These are phyloP conservation scores for Erythrocercus mccallii DNA, from an alignment of 2,113 vertebrate species.

Conservation along the genomic window DNA sequence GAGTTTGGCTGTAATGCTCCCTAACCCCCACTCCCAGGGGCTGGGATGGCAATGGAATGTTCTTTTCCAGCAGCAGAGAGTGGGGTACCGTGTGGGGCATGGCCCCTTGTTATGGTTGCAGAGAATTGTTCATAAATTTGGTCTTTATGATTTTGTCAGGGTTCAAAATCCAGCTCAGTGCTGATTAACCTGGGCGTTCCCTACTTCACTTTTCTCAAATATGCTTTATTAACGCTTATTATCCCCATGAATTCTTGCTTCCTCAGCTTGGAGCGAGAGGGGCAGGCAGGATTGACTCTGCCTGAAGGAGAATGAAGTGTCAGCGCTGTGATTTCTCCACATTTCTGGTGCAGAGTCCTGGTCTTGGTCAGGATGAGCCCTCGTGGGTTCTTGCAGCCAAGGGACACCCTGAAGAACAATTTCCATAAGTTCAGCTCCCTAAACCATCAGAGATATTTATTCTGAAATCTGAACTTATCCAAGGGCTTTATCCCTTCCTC, in stretches of 20 bases:
- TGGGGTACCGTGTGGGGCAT: rapidly evolving
- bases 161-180: not conserved
- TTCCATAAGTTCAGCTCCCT: not conserved
- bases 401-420: not conserved
- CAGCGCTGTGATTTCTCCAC: not conserved
- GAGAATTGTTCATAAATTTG: not conserved
- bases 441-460: not conserved
- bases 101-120: rapidly evolving
- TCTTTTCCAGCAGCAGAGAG: not conserved
- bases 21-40: not conserved
- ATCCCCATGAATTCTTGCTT: not conserved
- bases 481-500: not conserved
- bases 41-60: not conserved
- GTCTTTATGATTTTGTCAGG: not conserved
- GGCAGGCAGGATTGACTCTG: not conserved
- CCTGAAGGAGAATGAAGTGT: not conserved
- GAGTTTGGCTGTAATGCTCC: not conserved
- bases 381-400: rapidly evolving
- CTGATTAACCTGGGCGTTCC: not conserved
- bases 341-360: not conserved
- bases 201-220: rapidly evolving
- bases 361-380: not conserved
- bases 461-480: conserved; percentile 13
- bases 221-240: not conserved
- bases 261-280: not conserved